Conservation (phyloP, 2,888 invertebrate species). For the Drosophila multiciliata region DNA sequence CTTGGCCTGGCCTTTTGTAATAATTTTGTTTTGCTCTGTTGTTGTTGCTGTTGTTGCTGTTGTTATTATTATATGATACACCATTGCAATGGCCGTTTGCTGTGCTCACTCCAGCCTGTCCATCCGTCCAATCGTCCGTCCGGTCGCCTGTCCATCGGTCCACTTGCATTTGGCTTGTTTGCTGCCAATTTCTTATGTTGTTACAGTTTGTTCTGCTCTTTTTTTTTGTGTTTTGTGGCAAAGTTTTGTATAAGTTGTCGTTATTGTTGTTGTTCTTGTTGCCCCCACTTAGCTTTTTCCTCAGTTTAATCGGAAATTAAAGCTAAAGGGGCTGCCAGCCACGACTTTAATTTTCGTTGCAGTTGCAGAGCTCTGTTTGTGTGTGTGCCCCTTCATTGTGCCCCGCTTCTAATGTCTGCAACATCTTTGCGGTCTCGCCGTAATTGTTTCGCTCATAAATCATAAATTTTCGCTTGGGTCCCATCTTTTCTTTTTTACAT, state of each 20-base stretch:
- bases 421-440: constrained; percentile 69
- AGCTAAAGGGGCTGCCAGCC: constrained; percentile 77
- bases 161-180: constrained; percentile 72
- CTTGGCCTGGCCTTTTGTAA: constrained; percentile 72
- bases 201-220: constrained; percentile 74
- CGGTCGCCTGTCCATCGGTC: constrained; percentile 20
- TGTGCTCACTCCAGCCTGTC: constrained; percentile 16
- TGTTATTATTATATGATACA: constrained; percentile 80
- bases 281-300: constrained; percentile 67
- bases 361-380: constrained; percentile 42
- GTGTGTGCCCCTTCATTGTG: constrained; percentile 12
- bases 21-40: constrained; percentile 65
- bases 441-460: constrained; percentile 76
- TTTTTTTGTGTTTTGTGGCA: constrained; percentile 15
- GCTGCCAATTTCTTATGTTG: constrained; percentile 81
- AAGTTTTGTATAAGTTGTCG: constrained; percentile 38
- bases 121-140: constrained; percentile 9
- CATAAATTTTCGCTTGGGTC: constrained; percentile 71
- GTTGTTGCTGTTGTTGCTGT: constrained; percentile 37
- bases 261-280: constrained; percentile 40
- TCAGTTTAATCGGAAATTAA: constrained; percentile 80
- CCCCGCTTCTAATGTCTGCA: constrained; percentile 63
- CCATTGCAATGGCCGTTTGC: constrained; percentile 74
- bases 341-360: constrained; percentile 80
- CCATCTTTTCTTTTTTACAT: constrained; percentile 61